These are phyloP conservation scores for Slavum lentiscoides DNA, from an alignment of 2,888 invertebrate species.

Conservation along the genomic window DNA sequence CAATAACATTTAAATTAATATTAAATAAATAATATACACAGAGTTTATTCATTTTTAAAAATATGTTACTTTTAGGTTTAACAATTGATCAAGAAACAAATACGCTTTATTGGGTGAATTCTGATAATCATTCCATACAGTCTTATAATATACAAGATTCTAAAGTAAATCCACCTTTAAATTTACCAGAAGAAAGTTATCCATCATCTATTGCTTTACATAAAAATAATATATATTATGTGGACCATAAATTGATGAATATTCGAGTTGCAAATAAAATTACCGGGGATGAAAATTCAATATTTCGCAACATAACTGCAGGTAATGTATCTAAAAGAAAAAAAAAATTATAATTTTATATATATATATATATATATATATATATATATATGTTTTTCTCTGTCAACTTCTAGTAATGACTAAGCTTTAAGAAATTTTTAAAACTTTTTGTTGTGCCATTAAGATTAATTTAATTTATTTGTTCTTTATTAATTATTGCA, in stretches of 20 bases:
- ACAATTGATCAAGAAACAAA: slow-evolving; percentile 66
- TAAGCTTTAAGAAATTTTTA: neutral
- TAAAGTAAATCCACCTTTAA: slow-evolving; percentile 40
- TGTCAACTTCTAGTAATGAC: neutral
- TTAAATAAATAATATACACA: too few species aligned
- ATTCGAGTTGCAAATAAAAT: slow-evolving; percentile 67
- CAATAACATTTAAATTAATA: too few species aligned
- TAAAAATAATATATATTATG: slow-evolving; percentile 69
- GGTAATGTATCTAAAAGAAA: slow-evolving; percentile 28
- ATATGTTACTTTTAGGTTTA: slow-evolving; percentile 63
- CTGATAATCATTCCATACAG: slow-evolving; percentile 65
- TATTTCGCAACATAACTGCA: slow-evolving; percentile 68
- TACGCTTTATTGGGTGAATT: slow-evolving; percentile 75
- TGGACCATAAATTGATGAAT: slow-evolving; percentile 68
- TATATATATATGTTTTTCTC: too few species aligned
- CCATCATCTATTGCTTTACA: slow-evolving; percentile 72
- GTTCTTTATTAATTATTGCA: too few species aligned
- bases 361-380: too few species aligned
- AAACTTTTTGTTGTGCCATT: too few species aligned
- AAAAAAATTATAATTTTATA: neutral
- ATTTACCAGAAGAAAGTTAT: slow-evolving; percentile 56
- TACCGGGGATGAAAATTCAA: slow-evolving; percentile 62
- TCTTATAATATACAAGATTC: slow-evolving; percentile 64
- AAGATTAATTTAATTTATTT: neutral
- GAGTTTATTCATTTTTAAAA: neutral